Percentiles rank a stretch among this genome's conserved stretches.
These are phyloP conservation scores for Ormyrus thymus DNA, from an alignment of 2,888 invertebrate genomes.

Conservation along the genomic window DNA sequence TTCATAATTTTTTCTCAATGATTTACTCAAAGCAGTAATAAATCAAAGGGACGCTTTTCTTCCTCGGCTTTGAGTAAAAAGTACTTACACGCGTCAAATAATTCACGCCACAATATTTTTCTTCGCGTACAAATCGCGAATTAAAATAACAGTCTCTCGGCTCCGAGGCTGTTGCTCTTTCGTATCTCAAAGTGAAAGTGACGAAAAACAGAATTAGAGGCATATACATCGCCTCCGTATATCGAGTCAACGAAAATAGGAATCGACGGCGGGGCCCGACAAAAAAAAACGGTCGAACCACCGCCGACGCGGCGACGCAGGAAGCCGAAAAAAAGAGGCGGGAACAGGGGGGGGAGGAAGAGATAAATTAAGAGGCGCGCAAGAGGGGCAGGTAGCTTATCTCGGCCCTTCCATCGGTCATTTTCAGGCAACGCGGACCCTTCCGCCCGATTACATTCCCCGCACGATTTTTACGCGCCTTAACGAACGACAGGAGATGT, in stretches of 20 bases:
- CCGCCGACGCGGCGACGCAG: background rate
- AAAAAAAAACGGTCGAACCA: too few species aligned
- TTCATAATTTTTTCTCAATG: too few species aligned
- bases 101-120: too few species aligned
- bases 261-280: constrained; percentile 5
- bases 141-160: too few species aligned
- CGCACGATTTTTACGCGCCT: constrained; percentile 40
- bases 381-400: constrained; percentile 47
- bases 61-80: too few species aligned
- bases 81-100: too few species aligned
- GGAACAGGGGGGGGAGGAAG: constrained; percentile 23
- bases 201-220: background rate
- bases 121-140: too few species aligned
- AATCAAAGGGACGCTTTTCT: too few species aligned
- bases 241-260: background rate
- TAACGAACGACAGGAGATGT: constrained; percentile 32
- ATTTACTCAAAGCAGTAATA: too few species aligned
- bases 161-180: too few species aligned
- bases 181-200: too few species aligned
- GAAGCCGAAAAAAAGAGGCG: constrained; percentile 33
- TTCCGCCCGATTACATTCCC: constrained; percentile 35
- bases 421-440: constrained; percentile 4
- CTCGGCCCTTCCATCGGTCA: constrained; percentile 36
- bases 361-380: constrained; percentile 27
- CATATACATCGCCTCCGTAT: background rate